These are phyloP conservation scores for Chionis minor DNA, from an alignment of 2,113 vertebrate genomes.

Conservation along the genomic window DNA sequence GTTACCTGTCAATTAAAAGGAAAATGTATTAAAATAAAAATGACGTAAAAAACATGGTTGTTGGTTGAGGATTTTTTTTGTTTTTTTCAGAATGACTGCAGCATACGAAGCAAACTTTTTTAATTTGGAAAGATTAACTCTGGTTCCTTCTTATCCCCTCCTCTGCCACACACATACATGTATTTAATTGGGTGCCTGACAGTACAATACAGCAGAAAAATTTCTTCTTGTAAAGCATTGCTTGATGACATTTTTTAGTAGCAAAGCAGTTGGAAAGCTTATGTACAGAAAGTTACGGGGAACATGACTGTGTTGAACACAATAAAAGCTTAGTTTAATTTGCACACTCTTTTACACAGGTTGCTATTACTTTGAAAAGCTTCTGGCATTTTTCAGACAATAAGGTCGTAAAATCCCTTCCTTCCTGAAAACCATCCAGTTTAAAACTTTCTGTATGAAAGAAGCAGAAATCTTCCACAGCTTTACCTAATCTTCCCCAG, in stretches of 20 bases:
- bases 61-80: not conserved
- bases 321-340: slow-evolving; percentile 71
- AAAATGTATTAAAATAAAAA: not conserved
- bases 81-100: not conserved
- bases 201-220: slow-evolving; percentile 40
- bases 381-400: slow-evolving; percentile 70
- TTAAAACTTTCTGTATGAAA: slow-evolving; percentile 15
- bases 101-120: not conserved
- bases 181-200: slow-evolving; percentile 20
- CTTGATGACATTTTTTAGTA: not conserved
- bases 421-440: slow-evolving; percentile 55
- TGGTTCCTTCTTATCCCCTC: not conserved
- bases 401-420: slow-evolving; percentile 68
- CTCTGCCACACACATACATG: not conserved
- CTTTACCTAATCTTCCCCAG: not conserved
- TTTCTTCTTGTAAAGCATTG: slow-evolving; percentile 21
- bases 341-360: slow-evolving; percentile 62
- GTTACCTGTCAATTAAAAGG: not conserved
- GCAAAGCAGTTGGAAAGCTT: slow-evolving; percentile 6
- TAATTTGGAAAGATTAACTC: slow-evolving; percentile 17
- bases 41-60: accelerated
- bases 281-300: not conserved
- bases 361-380: slow-evolving; percentile 72
- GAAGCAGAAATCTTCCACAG: not conserved
- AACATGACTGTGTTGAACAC: slow-evolving; percentile 10